Evolutionary conservation across 2,797 vertebrate species (phyloP).

Genomic region (Sternarchorhynchus goeldii): DNA sequence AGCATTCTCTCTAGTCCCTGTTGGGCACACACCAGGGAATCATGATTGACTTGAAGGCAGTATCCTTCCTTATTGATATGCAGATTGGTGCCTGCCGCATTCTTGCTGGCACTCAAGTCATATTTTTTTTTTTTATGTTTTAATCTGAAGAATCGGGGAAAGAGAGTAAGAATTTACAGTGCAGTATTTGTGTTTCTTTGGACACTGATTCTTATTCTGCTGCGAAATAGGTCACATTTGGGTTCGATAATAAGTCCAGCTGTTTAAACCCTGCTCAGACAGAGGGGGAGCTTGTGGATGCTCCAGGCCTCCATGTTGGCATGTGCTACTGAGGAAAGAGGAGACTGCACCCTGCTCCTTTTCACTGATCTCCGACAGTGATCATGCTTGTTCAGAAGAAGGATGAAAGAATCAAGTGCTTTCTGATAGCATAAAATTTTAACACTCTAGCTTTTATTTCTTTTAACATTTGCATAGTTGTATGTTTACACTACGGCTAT

Average conservation of each 20-base stretch:
- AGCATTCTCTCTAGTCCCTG: no score
- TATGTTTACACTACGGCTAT: no score
- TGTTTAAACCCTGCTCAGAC: conserved; percentile 10
- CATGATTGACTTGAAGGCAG: not conserved
- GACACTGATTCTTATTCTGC: not conserved
- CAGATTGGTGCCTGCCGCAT: not conserved
- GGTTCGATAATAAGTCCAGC: conserved; percentile 20
- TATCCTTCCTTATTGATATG: not conserved
- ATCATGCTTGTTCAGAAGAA: not conserved
- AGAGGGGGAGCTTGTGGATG: not conserved
- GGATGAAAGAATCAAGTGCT: not conserved
- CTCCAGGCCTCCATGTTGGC: conserved; percentile 9
- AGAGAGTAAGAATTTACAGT: no score
- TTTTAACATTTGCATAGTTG: no score
- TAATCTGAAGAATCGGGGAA: not conserved
- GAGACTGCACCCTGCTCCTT: not conserved
- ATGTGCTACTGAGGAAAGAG: conserved; percentile 15
- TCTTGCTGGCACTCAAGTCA: not conserved
- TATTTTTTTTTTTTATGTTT: not conserved
- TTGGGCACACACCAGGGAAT: not conserved
- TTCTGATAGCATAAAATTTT: not conserved
- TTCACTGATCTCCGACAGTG: not conserved
- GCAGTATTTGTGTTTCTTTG: not conserved
- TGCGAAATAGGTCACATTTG: not conserved
- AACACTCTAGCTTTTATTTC: no score